Conservation (phyloP, 23 tunicate genomes). For the Trididemnum clinides region DNA sequence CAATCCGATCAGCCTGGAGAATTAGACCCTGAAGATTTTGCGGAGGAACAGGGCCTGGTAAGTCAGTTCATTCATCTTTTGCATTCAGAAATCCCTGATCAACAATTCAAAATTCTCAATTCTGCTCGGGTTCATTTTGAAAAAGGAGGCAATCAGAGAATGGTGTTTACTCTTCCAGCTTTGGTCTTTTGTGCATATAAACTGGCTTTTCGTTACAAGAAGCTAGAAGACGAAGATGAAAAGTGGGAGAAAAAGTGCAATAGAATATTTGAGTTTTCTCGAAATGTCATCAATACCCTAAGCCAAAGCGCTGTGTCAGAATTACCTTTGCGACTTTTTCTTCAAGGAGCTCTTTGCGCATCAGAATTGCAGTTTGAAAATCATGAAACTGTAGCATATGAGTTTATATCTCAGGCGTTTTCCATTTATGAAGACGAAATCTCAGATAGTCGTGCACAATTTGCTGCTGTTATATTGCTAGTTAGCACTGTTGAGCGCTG, state of each 20-base stretch:
- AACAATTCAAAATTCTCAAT: conserved; percentile 71
- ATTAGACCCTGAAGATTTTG: conserved; percentile 60
- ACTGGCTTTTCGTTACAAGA: conserved; percentile 60
- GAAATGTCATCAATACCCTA: conserved; percentile 69
- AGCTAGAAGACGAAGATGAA: conserved; percentile 60
- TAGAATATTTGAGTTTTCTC: conserved; percentile 71
- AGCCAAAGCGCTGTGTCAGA: conserved; percentile 70
- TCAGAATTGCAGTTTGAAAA: conserved; percentile 76
- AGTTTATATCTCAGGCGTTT: conserved; percentile 90
- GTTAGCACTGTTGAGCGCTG: conserved; percentile 70
- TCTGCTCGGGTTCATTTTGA: conserved; percentile 74
- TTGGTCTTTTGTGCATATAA: conserved; percentile 64
- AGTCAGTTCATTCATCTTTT: conserved; percentile 72
- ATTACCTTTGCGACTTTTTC: conserved; percentile 73
- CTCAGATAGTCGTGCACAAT: conserved; percentile 90
- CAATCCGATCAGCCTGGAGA: conserved; percentile 88
- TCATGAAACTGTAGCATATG: conserved; percentile 84
- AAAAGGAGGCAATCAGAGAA: conserved; percentile 69
- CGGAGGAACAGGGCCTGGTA: conserved; percentile 74
- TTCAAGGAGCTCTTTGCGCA: conserved; percentile 87
- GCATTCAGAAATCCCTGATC: conserved; percentile 59
- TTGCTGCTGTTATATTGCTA: conserved; percentile 75
- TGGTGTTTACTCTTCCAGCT: conserved; percentile 81
- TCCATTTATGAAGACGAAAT: conserved; percentile 94
- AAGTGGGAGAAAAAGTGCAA: conserved; percentile 87